Base-by-base conservation (phyloP, 2,797 vertebrate genomes). In the Echiichthys vipera region DNA sequence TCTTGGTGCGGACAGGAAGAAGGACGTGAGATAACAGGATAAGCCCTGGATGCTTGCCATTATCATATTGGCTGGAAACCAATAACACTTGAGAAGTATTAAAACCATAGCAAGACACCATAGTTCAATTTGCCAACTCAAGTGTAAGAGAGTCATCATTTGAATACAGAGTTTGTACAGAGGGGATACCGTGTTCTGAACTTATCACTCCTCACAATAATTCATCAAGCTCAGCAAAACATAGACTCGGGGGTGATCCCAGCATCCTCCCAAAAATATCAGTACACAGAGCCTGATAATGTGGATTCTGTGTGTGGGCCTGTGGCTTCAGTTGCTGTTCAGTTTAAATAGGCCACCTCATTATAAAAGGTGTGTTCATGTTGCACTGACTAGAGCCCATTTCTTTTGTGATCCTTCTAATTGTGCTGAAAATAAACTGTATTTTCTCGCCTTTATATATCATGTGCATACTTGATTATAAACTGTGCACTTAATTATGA, bases 1-100 rank as follows among this genome's bases (percentile, higher is more conserved):
- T 88, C 74, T 86, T 57, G 47, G 54, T 77, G 54, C 27, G 18
- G 67, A 53, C 85, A 83, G 86, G 88, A 90, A 87, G 66, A 83
- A 45, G 56, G 65, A 32, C 0, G 30, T 39, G 71, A 77, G 73
- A 83, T 89, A 88, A 88, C 79, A 84, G 89, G 87, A 91, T 75
- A 82, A 77, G 66, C 18, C 13, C 50, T 91, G 81, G 77, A 79
- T 5, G 62, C 8, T n/a, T 51, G 82, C 77, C 84, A 85, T 47
- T 17, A 65, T 82, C 62, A 66, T 49, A 64, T 51, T 83, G 69
- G 66, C 57, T 64, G 15, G 27, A 87, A 85, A n/a, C n/a, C n/a
- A n/a, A 59, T 78, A 37, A 13, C 32, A 29, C 5, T 11, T 36
- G n/a, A n/a, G n/a, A n/a, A n/a, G n/a, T 36, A 14, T 36, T 12